Conservation (phyloP, 2,888 invertebrate species). For the Gymnoscelis rufifasciata region DNA sequence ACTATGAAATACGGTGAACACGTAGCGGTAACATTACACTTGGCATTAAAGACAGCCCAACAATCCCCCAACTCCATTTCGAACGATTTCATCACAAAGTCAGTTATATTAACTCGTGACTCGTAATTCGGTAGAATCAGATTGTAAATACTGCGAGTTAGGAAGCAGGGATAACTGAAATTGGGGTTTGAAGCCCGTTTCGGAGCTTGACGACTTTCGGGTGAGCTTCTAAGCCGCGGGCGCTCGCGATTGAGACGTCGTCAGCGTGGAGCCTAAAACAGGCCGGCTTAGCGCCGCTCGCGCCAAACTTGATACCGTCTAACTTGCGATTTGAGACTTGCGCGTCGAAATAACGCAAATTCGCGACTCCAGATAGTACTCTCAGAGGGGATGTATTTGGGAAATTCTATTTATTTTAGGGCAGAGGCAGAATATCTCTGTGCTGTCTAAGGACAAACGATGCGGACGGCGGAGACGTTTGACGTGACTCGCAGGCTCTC, state of each 20-base stretch:
- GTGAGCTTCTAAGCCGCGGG: slow-evolving; percentile 65
- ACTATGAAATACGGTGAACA: slow-evolving; percentile 53
- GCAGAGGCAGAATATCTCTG: slow-evolving; percentile 33
- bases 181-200: slow-evolving; percentile 65
- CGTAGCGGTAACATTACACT: slow-evolving; percentile 25
- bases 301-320: slow-evolving; percentile 65
- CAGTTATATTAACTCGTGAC: slow-evolving; percentile 13
- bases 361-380: slow-evolving; percentile 50
- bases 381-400: slow-evolving; percentile 38
- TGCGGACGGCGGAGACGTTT: slow-evolving; percentile 48
- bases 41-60: slow-evolving; percentile 4
- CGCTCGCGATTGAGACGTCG: slow-evolving; percentile 67
- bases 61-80: neutral
- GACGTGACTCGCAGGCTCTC: slow-evolving; percentile 53
- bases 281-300: slow-evolving; percentile 66
- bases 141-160: slow-evolving; percentile 46
- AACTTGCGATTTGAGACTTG: slow-evolving; percentile 71
- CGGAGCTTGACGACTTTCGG: slow-evolving; percentile 49
- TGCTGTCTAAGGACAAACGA: slow-evolving; percentile 42
- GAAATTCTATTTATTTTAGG: slow-evolving; percentile 42
- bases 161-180: slow-evolving; percentile 60
- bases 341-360: slow-evolving; percentile 72
- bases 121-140: slow-evolving; percentile 33
- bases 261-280: slow-evolving; percentile 57
- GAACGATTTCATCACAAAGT: slow-evolving; percentile 6